phyloP scores from a whole-genome alignment of 2,113 vertebrate genomes.

The Morone chrysops region DNA sequence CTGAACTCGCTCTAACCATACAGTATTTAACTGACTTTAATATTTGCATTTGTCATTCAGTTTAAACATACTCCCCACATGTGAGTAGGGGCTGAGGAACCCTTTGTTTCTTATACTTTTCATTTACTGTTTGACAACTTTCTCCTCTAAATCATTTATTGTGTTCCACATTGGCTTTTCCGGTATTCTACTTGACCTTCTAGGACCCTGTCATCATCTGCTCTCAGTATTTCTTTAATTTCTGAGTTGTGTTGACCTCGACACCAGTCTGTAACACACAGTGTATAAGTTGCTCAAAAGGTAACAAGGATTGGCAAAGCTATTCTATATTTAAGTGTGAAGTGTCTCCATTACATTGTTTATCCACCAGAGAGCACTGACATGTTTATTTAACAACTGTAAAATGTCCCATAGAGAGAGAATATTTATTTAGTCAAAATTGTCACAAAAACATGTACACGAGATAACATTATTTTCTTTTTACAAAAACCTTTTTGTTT shows the following conservation, averaged over 20 bases:
- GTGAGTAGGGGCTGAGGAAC: background rate
- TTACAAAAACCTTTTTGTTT: no score
- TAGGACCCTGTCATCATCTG: background rate
- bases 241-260: background rate
- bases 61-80: background rate
- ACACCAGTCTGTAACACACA: background rate
- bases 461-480: no score
- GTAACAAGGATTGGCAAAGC: background rate
- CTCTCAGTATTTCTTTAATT: background rate
- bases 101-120: background rate
- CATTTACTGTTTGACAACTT: background rate
- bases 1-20: background rate
- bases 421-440: no score
- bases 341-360: background rate
- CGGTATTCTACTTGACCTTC: no score
- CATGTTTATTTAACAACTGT: background rate
- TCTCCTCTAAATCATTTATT: background rate
- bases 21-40: background rate
- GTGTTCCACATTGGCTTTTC: background rate
- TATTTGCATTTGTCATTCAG: background rate
- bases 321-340: background rate
- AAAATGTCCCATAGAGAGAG: background rate
- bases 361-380: background rate
- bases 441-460: no score
- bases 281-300: background rate